These are phyloP conservation scores for Ochotona princeps DNA, from an alignment of 2,113 vertebrate genomes.

Conservation along the genomic window DNA sequence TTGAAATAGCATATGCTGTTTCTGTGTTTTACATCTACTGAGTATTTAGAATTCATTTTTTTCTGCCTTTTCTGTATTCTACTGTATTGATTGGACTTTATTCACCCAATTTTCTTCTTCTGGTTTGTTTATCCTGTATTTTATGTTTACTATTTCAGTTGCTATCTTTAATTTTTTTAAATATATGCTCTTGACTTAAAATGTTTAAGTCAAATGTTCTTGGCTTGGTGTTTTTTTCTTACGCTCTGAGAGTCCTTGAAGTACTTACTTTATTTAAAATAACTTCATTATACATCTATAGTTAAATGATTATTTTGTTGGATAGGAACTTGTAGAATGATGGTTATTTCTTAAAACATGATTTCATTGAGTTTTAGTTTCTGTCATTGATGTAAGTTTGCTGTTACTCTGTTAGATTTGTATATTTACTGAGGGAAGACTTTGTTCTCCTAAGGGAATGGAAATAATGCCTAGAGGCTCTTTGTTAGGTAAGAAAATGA, in stretches of 20 bases:
- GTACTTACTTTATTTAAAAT: slow-evolving; percentile 25
- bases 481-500: background rate
- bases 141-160: background rate
- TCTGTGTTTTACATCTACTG: slow-evolving; percentile 51
- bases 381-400: slow-evolving; percentile 16
- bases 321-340: background rate
- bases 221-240: background rate
- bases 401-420: background rate
- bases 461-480: background rate
- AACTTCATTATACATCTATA: background rate
- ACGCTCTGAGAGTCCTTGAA: background rate
- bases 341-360: slow-evolving; percentile 1
- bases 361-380: background rate
- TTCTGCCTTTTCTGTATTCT: background rate
- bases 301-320: slow-evolving; percentile 33
- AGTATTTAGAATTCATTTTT: slow-evolving; percentile 23
- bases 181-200: background rate
- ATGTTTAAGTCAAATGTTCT: background rate
- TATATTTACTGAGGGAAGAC: background rate
- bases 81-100: background rate
- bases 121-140: background rate
- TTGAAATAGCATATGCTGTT: background rate
- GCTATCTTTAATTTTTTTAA: slow-evolving; percentile 13
- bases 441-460: background rate
- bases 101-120: background rate